Evolutionary conservation across 64 coral and sea anemone species (phyloP).

Genomic region (Pachyseris speciosa): DNA sequence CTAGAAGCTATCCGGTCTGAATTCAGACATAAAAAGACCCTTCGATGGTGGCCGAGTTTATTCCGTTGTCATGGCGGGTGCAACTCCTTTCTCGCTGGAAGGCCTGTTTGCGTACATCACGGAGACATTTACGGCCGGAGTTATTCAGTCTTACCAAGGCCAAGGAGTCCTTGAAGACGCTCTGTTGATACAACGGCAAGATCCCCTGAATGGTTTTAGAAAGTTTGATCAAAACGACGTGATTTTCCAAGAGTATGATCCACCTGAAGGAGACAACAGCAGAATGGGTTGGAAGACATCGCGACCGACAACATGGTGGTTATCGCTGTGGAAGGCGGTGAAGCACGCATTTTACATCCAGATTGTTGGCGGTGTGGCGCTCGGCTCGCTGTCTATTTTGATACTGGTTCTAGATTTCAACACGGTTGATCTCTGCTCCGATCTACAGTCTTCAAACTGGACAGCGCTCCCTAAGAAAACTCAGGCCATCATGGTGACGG

Average conservation of each 20-base stretch:
- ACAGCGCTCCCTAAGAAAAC: constrained; percentile 37
- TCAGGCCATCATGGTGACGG: constrained; percentile 57
- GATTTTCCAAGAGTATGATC: constrained; percentile 78
- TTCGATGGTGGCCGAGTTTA: too few species aligned
- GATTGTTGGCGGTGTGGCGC: constrained; percentile 12
- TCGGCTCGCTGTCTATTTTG: constrained; percentile 40
- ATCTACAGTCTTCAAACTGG: constrained; percentile 31
- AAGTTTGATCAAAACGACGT: constrained; percentile 56
- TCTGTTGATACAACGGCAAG: neutral
- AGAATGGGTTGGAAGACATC: constrained; percentile 17
- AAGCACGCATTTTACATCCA: constrained; percentile 27
- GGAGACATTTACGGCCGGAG: neutral
- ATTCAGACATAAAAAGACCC: too few species aligned
- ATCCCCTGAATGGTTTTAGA: constrained; percentile 56
- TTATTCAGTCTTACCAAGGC: neutral
- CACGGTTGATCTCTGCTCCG: constrained; percentile 66
- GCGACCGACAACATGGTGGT: constrained; percentile 35
- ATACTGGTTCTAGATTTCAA: constrained; percentile 76
- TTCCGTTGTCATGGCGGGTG: neutral
- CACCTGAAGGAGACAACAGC: neutral
- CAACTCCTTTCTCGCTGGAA: neutral
- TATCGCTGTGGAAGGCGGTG: constrained; percentile 16
- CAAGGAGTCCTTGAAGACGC: neutral
- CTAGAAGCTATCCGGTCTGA: too few species aligned
- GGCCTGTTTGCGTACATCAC: neutral